Evolutionary conservation across 1,140 invertebrate species (phyloP).

Genomic region (Pogonomyrmex californicus): DNA sequence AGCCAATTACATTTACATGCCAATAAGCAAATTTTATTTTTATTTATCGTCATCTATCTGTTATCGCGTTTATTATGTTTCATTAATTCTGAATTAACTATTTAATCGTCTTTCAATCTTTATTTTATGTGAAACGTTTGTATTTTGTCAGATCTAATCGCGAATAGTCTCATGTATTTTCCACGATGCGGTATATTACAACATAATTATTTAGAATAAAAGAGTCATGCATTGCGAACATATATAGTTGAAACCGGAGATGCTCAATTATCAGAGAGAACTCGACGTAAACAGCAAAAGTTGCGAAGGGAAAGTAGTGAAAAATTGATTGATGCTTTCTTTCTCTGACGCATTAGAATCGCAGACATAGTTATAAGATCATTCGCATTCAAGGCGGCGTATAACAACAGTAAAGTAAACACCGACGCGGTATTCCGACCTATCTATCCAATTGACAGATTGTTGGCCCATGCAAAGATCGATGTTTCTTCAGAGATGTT

Average conservation of each 20-base stretch:
- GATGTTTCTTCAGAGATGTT: conserved; percentile 71
- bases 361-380: neutral
- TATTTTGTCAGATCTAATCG: neutral
- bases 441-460: conserved; percentile 58
- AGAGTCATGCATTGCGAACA: neutral
- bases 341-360: neutral
- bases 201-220: neutral
- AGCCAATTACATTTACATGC: neutral
- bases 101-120: neutral
- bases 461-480: conserved; percentile 66
- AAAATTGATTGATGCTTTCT: conserved; percentile 15
- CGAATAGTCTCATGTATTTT: neutral
- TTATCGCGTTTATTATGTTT: neutral
- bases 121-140: neutral
- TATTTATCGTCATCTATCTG: neutral
- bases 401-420: conserved; percentile 55
- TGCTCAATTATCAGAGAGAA: no score
- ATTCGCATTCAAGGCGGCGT: conserved; percentile 1
- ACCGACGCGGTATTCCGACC: conserved; percentile 21
- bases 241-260: neutral
- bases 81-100: neutral
- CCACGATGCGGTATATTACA: neutral
- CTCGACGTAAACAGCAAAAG: neutral
- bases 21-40: conserved; percentile 16
- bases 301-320: neutral